Conservation (phyloP, 2,113 vertebrate genomes). For the Herpetotheres cachinnans region DNA sequence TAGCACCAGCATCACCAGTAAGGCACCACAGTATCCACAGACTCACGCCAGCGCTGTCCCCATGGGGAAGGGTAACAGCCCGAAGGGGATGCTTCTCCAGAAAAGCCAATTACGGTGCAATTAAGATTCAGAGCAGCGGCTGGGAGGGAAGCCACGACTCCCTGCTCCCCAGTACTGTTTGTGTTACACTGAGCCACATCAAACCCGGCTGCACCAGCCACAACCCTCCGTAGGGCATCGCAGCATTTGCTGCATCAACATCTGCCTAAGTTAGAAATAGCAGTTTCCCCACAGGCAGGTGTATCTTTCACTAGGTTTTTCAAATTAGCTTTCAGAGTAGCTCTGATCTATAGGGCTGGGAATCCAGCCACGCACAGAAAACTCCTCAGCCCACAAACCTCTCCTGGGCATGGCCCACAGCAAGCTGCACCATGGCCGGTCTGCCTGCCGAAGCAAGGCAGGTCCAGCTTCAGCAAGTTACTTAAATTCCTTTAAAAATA, state of each 20-base stretch:
- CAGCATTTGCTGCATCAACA: not conserved
- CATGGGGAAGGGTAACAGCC: not conserved
- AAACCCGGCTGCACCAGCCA: not conserved
- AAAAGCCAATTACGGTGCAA: not conserved
- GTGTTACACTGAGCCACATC: not conserved
- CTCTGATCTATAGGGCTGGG: not conserved
- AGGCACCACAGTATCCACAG: not conserved
- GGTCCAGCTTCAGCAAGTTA: not conserved
- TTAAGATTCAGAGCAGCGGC: not conserved
- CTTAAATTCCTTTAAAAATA: not conserved
- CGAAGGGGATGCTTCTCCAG: not conserved
- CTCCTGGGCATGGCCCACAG: not conserved
- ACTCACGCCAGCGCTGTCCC: not conserved
- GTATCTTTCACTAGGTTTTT: not conserved
- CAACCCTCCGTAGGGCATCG: not conserved
- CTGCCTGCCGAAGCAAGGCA: not conserved
- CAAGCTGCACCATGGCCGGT: rapidly evolving
- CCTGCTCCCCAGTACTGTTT: not conserved
- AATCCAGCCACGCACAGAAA: not conserved
- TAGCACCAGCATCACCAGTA: not conserved
- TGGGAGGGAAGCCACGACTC: not conserved
- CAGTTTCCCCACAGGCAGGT: not conserved
- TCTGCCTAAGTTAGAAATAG: rapidly evolving
- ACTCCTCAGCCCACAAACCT: not conserved
- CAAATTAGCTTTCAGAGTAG: not conserved